phyloP scores from a whole-genome alignment of 2,113 vertebrate species.

The Murina feae region DNA sequence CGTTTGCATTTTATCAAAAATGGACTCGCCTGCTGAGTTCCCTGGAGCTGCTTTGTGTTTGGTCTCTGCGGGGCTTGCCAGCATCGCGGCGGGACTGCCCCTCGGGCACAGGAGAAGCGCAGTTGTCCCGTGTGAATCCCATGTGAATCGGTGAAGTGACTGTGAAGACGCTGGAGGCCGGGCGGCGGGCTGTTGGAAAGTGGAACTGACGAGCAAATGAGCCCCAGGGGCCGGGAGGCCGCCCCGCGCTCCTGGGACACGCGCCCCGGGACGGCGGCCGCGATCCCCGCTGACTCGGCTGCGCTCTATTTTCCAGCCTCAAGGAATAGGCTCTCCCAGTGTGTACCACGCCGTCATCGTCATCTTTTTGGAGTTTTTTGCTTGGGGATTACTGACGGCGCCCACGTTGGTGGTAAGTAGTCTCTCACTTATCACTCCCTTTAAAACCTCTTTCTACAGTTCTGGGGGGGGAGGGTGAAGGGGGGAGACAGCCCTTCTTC shows the following conservation, averaged over 20 bases:
- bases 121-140: no score
- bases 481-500: not conserved
- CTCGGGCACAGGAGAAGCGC: not conserved
- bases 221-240: no score
- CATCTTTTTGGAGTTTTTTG: conserved; percentile 93
- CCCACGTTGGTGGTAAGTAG: conserved; percentile 89
- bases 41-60: not conserved
- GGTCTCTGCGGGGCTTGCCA: not conserved
- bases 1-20: not conserved
- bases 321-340: conserved; percentile 92
- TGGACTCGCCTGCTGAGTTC: not conserved
- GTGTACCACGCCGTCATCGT: conserved; percentile 93
- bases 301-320: conserved; percentile 80
- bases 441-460: not conserved
- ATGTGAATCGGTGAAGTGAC: not conserved
- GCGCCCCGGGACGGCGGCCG: no score
- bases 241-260: not conserved
- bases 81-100: not conserved
- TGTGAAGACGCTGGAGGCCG: not conserved
- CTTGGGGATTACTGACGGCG: conserved; percentile 91
- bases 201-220: no score
- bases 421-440: not conserved
- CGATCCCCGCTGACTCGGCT: no score
- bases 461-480: not conserved
- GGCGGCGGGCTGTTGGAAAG: not conserved